phyloP scores from a whole-genome alignment of 2,113 vertebrate genomes.

The Balaeniceps rex region DNA sequence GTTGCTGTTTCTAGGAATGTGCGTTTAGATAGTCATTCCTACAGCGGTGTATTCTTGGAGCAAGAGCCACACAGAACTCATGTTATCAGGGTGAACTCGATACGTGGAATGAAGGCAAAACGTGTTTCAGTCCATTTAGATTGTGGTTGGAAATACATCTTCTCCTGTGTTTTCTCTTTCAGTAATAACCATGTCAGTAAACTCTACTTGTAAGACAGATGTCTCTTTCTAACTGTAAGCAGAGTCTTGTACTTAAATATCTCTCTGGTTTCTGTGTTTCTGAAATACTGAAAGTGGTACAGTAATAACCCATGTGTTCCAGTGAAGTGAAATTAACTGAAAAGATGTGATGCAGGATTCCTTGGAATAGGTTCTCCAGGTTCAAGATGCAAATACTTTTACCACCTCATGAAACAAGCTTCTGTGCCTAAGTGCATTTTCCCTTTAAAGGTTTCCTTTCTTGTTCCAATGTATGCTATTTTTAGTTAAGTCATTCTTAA shows the following conservation, averaged over 20 bases:
- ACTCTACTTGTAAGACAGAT: not conserved
- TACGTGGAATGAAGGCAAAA: not conserved
- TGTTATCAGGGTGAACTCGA: not conserved
- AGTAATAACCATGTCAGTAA: not conserved
- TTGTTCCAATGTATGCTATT: not conserved
- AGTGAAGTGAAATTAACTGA: not conserved
- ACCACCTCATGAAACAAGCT: not conserved
- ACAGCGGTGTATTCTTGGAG: not conserved
- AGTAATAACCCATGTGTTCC: not conserved
- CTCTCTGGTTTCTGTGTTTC: not conserved
- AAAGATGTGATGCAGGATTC: not conserved
- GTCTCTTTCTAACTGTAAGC: not conserved
- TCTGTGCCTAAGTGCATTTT: not conserved
- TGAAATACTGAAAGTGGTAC: not conserved
- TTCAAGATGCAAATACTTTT: not conserved
- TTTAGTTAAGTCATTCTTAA: not conserved
- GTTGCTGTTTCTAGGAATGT: not conserved
- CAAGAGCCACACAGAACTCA: not conserved
- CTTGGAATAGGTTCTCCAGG: not conserved
- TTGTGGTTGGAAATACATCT: not conserved
- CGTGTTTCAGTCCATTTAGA: not conserved
- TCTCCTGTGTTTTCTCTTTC: not conserved
- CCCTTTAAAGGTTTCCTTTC: not conserved
- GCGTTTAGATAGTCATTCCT: not conserved
- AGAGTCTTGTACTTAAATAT: not conserved